Evolutionary conservation across 2,797 vertebrate species (phyloP), one percentile per base, ranked within the genome.

Genomic region (Enteromius unitaeniatus): DNA sequence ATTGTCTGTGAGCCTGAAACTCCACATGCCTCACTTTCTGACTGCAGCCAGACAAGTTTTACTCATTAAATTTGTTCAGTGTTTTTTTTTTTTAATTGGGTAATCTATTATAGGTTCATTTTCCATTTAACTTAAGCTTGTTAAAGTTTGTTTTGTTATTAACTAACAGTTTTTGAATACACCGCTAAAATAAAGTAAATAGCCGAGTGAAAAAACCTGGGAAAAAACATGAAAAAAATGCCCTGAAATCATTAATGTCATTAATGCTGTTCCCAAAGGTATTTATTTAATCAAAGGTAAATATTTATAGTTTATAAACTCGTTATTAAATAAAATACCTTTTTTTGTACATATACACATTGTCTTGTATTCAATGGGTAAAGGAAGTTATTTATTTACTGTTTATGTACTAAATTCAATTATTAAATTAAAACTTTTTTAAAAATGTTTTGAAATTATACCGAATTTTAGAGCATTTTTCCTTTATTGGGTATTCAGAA

Each of bases 21-120:
- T 23, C 80, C 77, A 87, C 84, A 86, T 78, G 77, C 77, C 82
- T 86, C 70, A 58, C 51, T 65, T 23, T 53, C 78, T 79, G 31
- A 68, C 75, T 84, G 65, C 69, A 76, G 62, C 14, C 34, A 76
- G 74, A 74, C 73, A n/a, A 67, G 37, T 60, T 81, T 37, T 37
- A 67, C 78, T 84, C 69, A 65, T 82, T 23, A 67, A 26, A 75
- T 42, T 47, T 23, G 45, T 73, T 76, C 81, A 37, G 47, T 31
- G 69, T 42, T 37, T 14, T 53, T 78, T 64, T 64, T 47, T 7
- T 67, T 78, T 80, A 31, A 47, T 64, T 45, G 45, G 15, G 7
- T 45, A 70, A 23, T 26, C 51, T 84, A 85, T 81, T 76, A 67
- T 51, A 21, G 26, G 28, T 51, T 2, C 2, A 31, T 51, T 73